Percentiles rank a stretch among this genome's conserved stretches.
Evolutionary conservation across 2,888 invertebrate species (phyloP).

Genomic region (Alentia gelatinosa): DNA sequence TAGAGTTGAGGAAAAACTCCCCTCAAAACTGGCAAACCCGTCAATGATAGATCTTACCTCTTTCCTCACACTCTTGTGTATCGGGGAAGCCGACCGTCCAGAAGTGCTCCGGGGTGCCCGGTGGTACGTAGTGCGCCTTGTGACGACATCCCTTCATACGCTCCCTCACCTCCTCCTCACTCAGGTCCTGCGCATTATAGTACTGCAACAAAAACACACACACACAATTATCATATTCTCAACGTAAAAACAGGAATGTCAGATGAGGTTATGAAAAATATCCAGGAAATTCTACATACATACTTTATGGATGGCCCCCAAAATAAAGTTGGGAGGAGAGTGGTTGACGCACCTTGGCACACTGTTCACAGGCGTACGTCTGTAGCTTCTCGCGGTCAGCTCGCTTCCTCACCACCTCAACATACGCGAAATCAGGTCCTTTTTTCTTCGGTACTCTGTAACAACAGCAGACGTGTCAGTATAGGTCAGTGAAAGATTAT

Average conservation of each 20-base stretch:
- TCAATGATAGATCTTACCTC: slow-evolving; percentile 60
- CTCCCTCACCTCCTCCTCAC: slow-evolving; percentile 71
- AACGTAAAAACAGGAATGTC: not conserved
- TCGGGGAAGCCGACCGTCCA: slow-evolving; percentile 80
- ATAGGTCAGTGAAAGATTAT: not conserved
- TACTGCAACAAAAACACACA: slow-evolving; percentile 73
- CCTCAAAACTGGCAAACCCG: not conserved
- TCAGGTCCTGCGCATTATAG: slow-evolving; percentile 71
- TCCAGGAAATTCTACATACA: not conserved
- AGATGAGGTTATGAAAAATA: not conserved
- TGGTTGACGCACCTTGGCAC: slow-evolving; percentile 70
- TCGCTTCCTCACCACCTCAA: slow-evolving; percentile 76
- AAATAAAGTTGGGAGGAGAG: not conserved
- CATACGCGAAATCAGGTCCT: slow-evolving; percentile 69
- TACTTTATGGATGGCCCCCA: too few species aligned
- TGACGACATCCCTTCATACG: slow-evolving; percentile 77
- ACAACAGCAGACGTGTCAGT: not conserved
- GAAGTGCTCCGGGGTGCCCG: slow-evolving; percentile 79
- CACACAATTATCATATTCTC: not conserved
- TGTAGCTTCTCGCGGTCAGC: slow-evolving; percentile 75
- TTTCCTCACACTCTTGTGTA: slow-evolving; percentile 74
- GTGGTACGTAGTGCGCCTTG: slow-evolving; percentile 73
- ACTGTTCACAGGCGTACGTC: slow-evolving; percentile 76
- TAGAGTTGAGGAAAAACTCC: too few species aligned
- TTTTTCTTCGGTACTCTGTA: slow-evolving; percentile 70